Evolutionary conservation across 2,797 vertebrate genomes (phyloP), one percentile per base, ranked within the genome.

Genomic region (Nyctalus aviator): DNA sequence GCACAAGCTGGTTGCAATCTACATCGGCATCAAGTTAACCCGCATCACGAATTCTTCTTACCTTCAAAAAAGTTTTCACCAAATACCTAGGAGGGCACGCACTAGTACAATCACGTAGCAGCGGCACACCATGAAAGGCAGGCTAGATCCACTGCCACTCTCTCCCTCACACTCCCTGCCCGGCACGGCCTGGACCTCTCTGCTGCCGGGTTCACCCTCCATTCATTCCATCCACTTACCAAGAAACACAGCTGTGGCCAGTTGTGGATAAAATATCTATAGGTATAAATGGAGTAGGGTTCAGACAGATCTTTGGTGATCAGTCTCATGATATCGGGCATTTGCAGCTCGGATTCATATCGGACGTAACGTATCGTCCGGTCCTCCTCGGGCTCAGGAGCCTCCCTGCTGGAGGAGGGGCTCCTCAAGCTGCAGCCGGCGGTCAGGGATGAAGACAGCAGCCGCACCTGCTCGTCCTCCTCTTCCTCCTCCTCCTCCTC

Each of bases 201-300:
- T 10, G 88, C 86, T 10, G 88, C 86, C 30, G 94, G 59, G 91
- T 66, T 93, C 95, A 95, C 95, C 96, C 94, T 79, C 68, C 76
- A 91, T 66, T 25, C 97, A 90, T 82, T 44, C 44, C 44, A 11
- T 14, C 95, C 97, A 99, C 99, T 99, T 99, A 99, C 99, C 99
- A 99, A 98, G 98, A 99, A 99, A 98, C 99, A 99, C 98, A 99
- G 99, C 99, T 99, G 99, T 91, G 99, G 99, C 99, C 99, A 99
- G 99, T 99, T 99, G 99, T 99, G 99, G 98, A 99, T 99, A 99
- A 99, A 99, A 99, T 99, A 99, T 99, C 99, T 99, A 99, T 99
- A 99, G 76, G 99, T 99, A 98, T 99, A 99, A 99, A 99, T 99
- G 97, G 99, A 99, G 99, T 99, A 99, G 98, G 99, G 99, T 99